Evolutionary conservation across 2,797 vertebrate genomes (phyloP), one percentile per base, ranked within the genome.

Genomic region (Crypturellus tataupa): DNA sequence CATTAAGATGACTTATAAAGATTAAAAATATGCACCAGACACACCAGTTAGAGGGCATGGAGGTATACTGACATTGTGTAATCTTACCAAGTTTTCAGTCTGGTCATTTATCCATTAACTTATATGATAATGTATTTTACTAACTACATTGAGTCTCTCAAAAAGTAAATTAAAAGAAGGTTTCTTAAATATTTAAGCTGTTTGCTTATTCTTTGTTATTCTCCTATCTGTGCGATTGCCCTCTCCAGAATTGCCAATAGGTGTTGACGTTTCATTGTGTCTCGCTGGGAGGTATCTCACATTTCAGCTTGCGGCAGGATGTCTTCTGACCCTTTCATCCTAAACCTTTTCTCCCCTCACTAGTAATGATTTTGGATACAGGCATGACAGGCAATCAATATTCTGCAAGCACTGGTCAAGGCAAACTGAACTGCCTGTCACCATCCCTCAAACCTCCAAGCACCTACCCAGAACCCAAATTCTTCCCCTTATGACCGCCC

Each of bases 261-360:
- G 7, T 15, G 42, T n/a, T 47, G 4, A 78, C 35, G 64, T 9
- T 47, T 47, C 39, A 77, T 77, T 88, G 93, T 76, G 24, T 62
- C n/a, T 64, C 40, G 37, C 79, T 70, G 72, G n/a, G 62, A 17
- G 49, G 4, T 5, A 4, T 51, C 63, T 49, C 80, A 88, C 53
- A 60, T 80, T 68, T 85, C 12, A 65, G 80, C 62, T 75, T 68
- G 37, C 9, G n/a, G 49, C n/a, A 87, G 29, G 76, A 10, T 51
- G 42, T 59, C 90, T 89, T 83, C 80, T 31, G 44, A 87, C 91
- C 40, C 24, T 62, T 89, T 78, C 76, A 89, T 69, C 35, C 37
- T 75, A 17, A 92, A 92, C 10, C 42, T 13, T 47, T 86, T 76
- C 55, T 71, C 21, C 51, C 12, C 37, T 77, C 53, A 55, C 35